Evolutionary conservation across 1,140 invertebrate genomes (phyloP).

Genomic region (Listronotus bonariensis): DNA sequence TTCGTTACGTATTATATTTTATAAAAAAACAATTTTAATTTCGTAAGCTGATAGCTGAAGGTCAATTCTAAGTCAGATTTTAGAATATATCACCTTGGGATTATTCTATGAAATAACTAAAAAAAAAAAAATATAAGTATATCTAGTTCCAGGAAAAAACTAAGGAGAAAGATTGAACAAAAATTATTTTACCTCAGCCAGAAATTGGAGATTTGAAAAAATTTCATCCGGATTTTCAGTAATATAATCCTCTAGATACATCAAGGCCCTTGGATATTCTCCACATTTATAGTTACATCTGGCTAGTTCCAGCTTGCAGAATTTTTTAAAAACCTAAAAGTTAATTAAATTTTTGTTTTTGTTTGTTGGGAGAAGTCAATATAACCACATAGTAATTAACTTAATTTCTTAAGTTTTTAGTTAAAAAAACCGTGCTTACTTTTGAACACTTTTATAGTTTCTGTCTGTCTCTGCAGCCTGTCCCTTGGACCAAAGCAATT

Average conservation of each 20-base stretch:
- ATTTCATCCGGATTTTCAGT: constrained; percentile 61
- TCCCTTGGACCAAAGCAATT: constrained; percentile 59
- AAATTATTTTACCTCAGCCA: constrained; percentile 59
- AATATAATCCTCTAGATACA: constrained; percentile 76
- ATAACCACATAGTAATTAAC: no score
- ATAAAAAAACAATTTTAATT: no score
- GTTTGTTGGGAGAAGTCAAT: no score
- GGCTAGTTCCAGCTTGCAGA: constrained; percentile 71
- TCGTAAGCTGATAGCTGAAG: no score
- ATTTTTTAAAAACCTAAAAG: constrained; percentile 59
- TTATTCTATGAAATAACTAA: not conserved
- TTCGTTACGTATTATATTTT: no score
- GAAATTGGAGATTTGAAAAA: constrained; percentile 64
- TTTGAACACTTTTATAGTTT: constrained; percentile 46
- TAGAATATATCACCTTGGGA: not conserved
- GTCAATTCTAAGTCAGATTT: no score
- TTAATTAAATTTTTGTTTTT: no score
- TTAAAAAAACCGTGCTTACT: constrained; percentile 8
- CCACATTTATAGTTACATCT: constrained; percentile 72
- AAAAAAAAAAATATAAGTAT: constrained; percentile 1
- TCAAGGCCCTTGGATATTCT: constrained; percentile 72
- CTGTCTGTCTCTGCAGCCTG: constrained; percentile 37
- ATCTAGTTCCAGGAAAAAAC: not conserved
- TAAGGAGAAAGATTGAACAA: not conserved
- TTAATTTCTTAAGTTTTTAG: no score